Evolutionary conservation across 2,113 vertebrate genomes (phyloP), one percentile per base, ranked within the genome.

Genomic region (Prochilodus magdalenae): DNA sequence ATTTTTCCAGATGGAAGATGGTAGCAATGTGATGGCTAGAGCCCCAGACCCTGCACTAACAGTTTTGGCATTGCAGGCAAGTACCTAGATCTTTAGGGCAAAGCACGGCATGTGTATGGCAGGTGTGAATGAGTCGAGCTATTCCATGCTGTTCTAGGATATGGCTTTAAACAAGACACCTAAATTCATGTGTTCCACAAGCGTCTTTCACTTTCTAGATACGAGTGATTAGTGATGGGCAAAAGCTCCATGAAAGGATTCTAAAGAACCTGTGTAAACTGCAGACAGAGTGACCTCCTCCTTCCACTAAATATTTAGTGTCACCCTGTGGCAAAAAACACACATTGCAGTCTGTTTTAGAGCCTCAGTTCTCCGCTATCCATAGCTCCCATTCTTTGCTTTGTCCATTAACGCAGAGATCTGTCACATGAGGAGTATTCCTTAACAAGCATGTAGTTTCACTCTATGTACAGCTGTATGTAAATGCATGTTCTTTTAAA

Each of bases 261-360:
- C 16, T 22, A 33, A 26, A 55, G 14, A 29, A 36, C 5, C 14
- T 24, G 27, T 24, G 53, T 22, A 66, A 53, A 27, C 0, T 55
- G 47, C 10, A 30, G 16, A 60, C 22, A 62, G 18, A 30, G 26
- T 29, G 12, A 20, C 4, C 44, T 53, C 14, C 40, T 36, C 44
- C 8, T 30, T 36, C 26, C n/a, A n/a, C n/a, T n/a, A 77, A 71
- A 79, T 71, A 69, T 77, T 67, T 75, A 80, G 59, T 73, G 77
- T 74, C 76, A 79, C 65, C 76, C 47, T 80, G 80, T 86, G 84
- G 47, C n/a, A 5, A 7, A 75, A n/a, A 51, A 8, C 20, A 73
- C 44, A 63, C 53, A 82, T 65, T 86, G 47, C 76, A 86, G 26
- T 71, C 44, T 74, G 22, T 36, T 63, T 47, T 59, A 29, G 33